Conservation (phyloP, 2,113 vertebrate genomes). For the Apaloderma vittatum region DNA sequence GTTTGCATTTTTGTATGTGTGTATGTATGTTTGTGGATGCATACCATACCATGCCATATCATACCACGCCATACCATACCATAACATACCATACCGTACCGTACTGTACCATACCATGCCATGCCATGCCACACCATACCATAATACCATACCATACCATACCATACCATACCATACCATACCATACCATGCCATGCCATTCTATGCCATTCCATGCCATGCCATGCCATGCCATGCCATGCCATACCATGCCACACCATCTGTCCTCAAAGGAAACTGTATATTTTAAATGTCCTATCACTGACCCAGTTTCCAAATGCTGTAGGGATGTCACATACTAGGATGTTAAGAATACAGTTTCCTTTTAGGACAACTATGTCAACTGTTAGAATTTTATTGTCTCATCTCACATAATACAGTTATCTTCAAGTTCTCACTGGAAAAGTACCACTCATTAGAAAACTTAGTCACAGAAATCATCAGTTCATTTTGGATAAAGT, state of each 20-base stretch:
- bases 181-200: background rate
- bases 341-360: accelerated
- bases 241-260: background rate
- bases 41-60: background rate
- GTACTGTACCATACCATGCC: too few species aligned
- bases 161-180: background rate
- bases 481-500: background rate
- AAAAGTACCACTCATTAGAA: background rate
- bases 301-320: background rate
- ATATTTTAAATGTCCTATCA: background rate
- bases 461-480: background rate
- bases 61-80: background rate
- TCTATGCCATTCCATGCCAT: too few species aligned
- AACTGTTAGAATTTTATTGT: background rate
- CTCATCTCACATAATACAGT: background rate
- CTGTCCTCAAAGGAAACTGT: background rate
- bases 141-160: background rate
- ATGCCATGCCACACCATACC: background rate
- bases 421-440: background rate
- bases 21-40: too few species aligned
- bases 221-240: background rate
- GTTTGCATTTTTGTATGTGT: background rate
- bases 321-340: background rate
- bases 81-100: background rate
- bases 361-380: background rate